A percentile compares a stretch with the other conserved stretches of the same genome.
Evolutionary conservation across 2,113 vertebrate genomes (phyloP).

Genomic region (Corvus hawaiiensis): DNA sequence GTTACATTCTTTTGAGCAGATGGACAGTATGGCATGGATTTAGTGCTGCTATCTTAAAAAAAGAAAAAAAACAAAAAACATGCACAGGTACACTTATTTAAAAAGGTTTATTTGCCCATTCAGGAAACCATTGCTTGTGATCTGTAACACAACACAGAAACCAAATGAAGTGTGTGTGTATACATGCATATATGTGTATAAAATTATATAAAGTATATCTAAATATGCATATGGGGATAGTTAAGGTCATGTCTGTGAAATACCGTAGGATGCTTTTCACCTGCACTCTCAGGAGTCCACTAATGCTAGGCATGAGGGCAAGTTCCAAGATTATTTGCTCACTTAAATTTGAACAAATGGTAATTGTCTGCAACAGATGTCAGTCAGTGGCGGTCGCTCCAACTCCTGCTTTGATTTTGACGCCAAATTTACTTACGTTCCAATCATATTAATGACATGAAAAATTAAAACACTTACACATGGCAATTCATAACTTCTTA

Average conservation of each 20-base stretch:
- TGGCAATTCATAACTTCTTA: slow-evolving; percentile 48
- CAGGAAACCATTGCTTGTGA: slow-evolving; percentile 69
- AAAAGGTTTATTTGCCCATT: slow-evolving; percentile 59
- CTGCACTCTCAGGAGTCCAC: slow-evolving; percentile 45
- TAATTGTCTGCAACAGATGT: slow-evolving; percentile 28
- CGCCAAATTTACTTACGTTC: slow-evolving; percentile 46
- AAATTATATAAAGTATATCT: slow-evolving; percentile 73
- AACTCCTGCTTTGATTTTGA: slow-evolving; percentile 65
- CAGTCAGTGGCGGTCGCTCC: slow-evolving; percentile 50
- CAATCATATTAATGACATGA: slow-evolving; percentile 66
- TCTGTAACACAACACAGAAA: slow-evolving; percentile 71
- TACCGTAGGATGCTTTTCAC: slow-evolving; percentile 61
- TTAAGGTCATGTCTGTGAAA: slow-evolving; percentile 70
- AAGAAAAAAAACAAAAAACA: neutral
- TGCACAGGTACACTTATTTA: slow-evolving; percentile 72
- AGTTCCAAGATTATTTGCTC: slow-evolving; percentile 41
- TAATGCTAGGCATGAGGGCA: slow-evolving; percentile 44
- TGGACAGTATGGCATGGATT: slow-evolving; percentile 62
- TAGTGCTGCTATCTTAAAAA: slow-evolving; percentile 70
- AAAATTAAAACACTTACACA: slow-evolving; percentile 51
- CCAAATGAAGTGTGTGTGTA: slow-evolving; percentile 75
- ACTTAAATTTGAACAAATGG: slow-evolving; percentile 33
- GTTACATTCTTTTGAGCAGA: slow-evolving; percentile 20
- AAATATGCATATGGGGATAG: slow-evolving; percentile 69
- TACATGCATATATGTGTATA: slow-evolving; percentile 74